These are phyloP conservation scores for Drosophila conformis DNA, from an alignment of 2,888 invertebrate genomes.

Conservation along the genomic window DNA sequence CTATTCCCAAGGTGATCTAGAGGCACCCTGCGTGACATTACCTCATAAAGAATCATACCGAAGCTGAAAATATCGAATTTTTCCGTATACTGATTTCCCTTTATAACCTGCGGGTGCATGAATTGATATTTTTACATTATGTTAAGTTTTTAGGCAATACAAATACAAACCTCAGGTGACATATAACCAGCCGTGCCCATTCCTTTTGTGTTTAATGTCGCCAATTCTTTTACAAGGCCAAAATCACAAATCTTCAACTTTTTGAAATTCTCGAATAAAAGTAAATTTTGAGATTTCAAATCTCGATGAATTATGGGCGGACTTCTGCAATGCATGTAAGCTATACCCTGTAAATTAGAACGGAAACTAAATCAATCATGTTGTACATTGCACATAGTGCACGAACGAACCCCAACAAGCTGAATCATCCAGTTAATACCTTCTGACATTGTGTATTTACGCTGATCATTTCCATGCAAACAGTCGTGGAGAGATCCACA, in stretches of 20 bases:
- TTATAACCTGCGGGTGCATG: not conserved
- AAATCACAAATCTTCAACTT: constrained; percentile 20
- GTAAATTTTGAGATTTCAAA: constrained; percentile 25
- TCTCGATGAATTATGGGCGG: constrained; percentile 30
- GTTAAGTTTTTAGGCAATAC: not conserved
- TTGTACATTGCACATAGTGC: not conserved
- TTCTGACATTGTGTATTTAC: not conserved
- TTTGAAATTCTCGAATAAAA: constrained; percentile 1
- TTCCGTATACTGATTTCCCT: not conserved
- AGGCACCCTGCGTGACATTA: not conserved
- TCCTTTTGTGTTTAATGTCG: not conserved
- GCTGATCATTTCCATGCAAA: not conserved
- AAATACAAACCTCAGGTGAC: constrained; percentile 27
- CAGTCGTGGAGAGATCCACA: not conserved
- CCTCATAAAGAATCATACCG: not conserved
- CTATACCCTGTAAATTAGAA: constrained; percentile 1
- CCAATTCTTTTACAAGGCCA: constrained; percentile 15
- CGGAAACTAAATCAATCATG: not conserved
- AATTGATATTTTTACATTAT: not conserved
- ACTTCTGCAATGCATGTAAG: constrained; percentile 11
- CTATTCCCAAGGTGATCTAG: not conserved
- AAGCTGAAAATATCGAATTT: not conserved
- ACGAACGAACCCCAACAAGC: constrained; percentile 2
- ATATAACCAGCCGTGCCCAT: constrained; percentile 20
- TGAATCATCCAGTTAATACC: constrained; percentile 7